Evolutionary conservation across 2,797 vertebrate species (phyloP).

Genomic region (Lepidocolaptes lacrymiger): DNA sequence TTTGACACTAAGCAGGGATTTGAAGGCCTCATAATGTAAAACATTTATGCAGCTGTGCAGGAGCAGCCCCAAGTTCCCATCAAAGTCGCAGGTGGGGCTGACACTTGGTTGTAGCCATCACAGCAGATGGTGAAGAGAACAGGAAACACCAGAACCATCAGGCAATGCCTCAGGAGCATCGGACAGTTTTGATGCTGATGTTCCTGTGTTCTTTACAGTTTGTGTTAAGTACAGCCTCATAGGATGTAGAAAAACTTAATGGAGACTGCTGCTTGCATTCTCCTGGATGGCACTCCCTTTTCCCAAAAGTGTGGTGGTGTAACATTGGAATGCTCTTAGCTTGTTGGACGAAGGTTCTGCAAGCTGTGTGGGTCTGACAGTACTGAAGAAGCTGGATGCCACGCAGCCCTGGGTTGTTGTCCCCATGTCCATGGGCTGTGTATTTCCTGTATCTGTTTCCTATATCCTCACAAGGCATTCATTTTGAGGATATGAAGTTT

Average conservation of each 20-base stretch:
- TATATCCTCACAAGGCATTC: not conserved
- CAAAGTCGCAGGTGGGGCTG: fast-evolving
- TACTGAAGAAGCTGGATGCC: not conserved
- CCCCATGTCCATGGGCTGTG: not conserved
- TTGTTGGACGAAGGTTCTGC: not conserved
- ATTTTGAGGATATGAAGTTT: not conserved
- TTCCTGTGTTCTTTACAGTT: not conserved
- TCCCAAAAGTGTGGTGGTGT: not conserved
- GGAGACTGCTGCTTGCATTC: not conserved
- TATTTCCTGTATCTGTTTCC: not conserved
- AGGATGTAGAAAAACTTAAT: not conserved
- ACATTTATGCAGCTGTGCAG: not conserved
- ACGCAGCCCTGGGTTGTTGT: not conserved
- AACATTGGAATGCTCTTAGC: not conserved
- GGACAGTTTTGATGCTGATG: not conserved
- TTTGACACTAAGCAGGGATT: not conserved
- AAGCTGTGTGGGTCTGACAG: not conserved
- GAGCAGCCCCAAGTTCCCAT: not conserved
- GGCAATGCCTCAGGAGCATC: not conserved
- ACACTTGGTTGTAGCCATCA: fast-evolving
- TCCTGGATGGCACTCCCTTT: not conserved
- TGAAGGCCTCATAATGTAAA: not conserved
- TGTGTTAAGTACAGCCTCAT: not conserved
- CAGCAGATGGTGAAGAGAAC: not conserved
- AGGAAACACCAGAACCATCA: not conserved